phyloP scores from a whole-genome alignment of 2,113 vertebrate species.

The Phyllostomus discolor region DNA sequence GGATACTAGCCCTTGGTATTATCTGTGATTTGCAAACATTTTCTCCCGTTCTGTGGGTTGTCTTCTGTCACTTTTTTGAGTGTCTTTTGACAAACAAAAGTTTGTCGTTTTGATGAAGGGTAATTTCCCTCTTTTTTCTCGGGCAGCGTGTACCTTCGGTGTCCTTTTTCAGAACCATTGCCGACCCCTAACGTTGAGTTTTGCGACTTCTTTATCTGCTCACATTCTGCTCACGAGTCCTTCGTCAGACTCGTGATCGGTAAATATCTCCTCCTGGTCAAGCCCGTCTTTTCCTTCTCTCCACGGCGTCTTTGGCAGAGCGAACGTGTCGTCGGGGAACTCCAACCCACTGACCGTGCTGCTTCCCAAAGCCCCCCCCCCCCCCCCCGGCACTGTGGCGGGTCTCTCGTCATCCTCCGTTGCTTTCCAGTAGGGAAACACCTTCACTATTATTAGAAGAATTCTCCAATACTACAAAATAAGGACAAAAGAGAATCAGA shows the following conservation, averaged over 20 bases:
- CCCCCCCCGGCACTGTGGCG: no score
- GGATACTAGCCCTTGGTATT: not conserved
- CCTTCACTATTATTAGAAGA: not conserved
- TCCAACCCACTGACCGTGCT: not conserved
- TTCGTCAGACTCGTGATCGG: not conserved
- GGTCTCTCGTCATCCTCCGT: not conserved
- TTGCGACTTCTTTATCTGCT: no score
- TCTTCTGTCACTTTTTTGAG: not conserved
- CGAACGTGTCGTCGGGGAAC: not conserved
- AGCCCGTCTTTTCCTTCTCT: not conserved
- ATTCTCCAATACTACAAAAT: not conserved
- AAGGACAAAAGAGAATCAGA: not conserved
- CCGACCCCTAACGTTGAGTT: not conserved
- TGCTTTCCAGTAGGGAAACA: not conserved
- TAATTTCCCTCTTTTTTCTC: not conserved
- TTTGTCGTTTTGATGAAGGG: not conserved
- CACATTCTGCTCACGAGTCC: not conserved
- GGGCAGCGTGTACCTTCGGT: not conserved
- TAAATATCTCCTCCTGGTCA: not conserved
- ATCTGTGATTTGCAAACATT: not conserved
- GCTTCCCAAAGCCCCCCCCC: not conserved
- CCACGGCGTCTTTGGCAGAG: not conserved
- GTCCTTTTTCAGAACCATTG: not conserved
- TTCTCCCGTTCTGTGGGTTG: not conserved
- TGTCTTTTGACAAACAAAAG: not conserved